Evolutionary conservation across 2,113 vertebrate genomes (phyloP), one percentile per base, ranked within the genome.

Genomic region (Podarcis raffonei): DNA sequence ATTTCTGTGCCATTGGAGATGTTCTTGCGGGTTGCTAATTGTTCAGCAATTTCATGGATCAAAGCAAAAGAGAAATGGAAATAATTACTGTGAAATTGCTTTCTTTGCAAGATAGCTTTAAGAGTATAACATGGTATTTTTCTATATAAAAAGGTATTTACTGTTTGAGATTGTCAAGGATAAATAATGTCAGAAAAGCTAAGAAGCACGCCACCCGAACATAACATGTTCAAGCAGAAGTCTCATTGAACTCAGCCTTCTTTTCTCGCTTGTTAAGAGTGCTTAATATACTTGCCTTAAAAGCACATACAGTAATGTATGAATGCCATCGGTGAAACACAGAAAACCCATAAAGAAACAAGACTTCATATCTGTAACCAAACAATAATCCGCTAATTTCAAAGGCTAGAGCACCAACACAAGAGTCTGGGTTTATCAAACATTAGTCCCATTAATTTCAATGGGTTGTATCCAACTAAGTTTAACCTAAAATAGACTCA

Each of bases 361-460:
- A 13, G 13, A 30, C 0, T 0, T 32, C 18, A 0, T 7, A 3
- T 0, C 0, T 16, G 0, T 0, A 3, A 82, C 75, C 20, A 22
- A 75, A 87, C 89, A 83, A 32, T 2, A 22, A 71, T 6, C 65
- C 62, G 72, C 6, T 0, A 0, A 86, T 90, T 92, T 86, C 68
- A 79, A 53, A 16, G 32, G 7, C n/a, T 30, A 35, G 12, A 3
- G 32, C 20, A 37, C 32, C 11, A 11, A 8, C n/a, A 23, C 30
- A 6, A 15, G 32, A 37, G 32, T 57, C 4, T 62, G 59, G 1
- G 59, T 62, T 62, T 62, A 62, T 15, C 15, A 18, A 62, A 62
- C 59, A 62, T 62, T 62, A 62, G 59, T 62, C 59, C 59, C 18
- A 53, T 53, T 12, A 53, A 53, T 53, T 53, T 53, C 48, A 53